Conservation (phyloP, 2,888 invertebrate genomes). For the Chloroclystis v-ata region DNA sequence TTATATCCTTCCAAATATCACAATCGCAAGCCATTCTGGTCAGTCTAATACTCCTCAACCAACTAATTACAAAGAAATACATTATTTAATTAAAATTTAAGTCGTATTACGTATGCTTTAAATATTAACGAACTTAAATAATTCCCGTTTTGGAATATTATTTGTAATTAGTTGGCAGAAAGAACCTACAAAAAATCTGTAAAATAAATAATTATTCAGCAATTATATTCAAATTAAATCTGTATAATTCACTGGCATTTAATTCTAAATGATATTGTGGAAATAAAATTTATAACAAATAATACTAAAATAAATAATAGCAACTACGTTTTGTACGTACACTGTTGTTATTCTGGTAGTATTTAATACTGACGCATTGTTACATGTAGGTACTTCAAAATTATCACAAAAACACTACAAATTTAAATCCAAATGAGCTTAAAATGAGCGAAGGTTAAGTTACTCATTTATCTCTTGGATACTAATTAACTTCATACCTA, state of each 20-base stretch:
- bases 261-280: not conserved
- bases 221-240: conserved; percentile 2
- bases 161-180: conserved; percentile 1
- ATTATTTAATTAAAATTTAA: too few relatives aligned
- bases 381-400: conserved; percentile 15
- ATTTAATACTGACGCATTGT: conserved; percentile 22
- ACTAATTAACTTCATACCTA: not conserved
- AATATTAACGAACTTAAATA: too few relatives aligned
- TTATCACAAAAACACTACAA: conserved; percentile 37
- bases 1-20: conserved; percentile 55
- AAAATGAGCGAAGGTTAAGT: not conserved
- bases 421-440: too few relatives aligned
- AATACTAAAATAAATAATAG: conserved; percentile 15
- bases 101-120: too few relatives aligned
- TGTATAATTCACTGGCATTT: not conserved
- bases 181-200: not conserved
- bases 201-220: not conserved
- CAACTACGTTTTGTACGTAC: conserved; percentile 14
- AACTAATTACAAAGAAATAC: conserved; percentile 6
- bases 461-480: not conserved
- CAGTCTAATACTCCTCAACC: conserved; percentile 44
- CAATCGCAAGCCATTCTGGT: conserved; percentile 70
- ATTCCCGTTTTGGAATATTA: too few relatives aligned
- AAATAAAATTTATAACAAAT: conserved; percentile 6
- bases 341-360: conserved; percentile 16